Evolutionary conservation across 2,797 vertebrate genomes (phyloP).

Genomic region (Chiroxiphia lanceolata): DNA sequence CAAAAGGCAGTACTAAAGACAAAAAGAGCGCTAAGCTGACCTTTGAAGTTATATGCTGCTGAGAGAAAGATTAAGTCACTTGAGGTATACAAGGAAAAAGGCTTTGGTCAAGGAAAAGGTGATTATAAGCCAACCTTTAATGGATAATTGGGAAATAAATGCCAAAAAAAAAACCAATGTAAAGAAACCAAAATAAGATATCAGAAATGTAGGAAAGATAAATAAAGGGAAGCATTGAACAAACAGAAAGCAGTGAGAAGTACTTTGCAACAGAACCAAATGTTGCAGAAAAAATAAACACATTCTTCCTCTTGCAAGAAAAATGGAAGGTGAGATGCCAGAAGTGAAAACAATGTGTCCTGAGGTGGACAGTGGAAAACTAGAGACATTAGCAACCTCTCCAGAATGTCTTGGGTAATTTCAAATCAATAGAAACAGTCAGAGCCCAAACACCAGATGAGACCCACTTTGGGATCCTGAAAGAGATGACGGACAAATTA

Average conservation of each 20-base stretch:
- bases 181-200: background rate
- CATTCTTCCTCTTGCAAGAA: background rate
- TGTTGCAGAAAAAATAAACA: background rate
- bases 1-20: background rate
- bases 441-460: background rate
- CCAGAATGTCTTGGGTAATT: background rate
- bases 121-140: background rate
- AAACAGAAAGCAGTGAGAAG: background rate
- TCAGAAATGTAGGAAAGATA: background rate
- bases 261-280: background rate
- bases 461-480: background rate
- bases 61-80: background rate
- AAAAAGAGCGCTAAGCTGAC: background rate
- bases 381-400: background rate
- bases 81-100: background rate
- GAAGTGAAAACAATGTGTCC: background rate
- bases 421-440: slow-evolving; percentile 40
- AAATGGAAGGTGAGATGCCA: background rate
- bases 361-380: slow-evolving; percentile 3
- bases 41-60: background rate
- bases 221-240: background rate
- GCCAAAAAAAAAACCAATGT: background rate
- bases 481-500: background rate
- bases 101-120: background rate
- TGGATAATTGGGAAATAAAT: background rate